Evolutionary conservation across 2,797 vertebrate genomes (phyloP), one percentile per base, ranked within the genome.

Genomic region (Sebastolobus altivelis): DNA sequence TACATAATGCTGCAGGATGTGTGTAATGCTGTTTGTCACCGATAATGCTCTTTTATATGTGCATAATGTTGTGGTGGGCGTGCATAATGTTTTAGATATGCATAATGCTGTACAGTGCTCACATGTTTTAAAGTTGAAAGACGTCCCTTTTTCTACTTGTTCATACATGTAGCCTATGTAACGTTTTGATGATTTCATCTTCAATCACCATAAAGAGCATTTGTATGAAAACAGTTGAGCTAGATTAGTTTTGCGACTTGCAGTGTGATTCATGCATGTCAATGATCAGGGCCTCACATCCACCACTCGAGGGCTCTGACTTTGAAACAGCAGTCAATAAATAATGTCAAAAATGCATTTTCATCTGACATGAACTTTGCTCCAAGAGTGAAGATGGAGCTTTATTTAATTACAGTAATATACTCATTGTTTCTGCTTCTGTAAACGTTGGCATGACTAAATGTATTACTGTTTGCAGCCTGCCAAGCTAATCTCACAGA

Each of bases 401-500:
- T 89, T 88, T 81, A 71, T 83, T 88, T 82, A 89, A 90, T 81
- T 79, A 83, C 60, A 56, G 70, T 8, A 22, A 88, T 75, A 66
- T 10, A 12, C 56, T 72, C 69, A 77, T 86, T 91, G 82, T 86
- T 87, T 87, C 55, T 66, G 63, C 69, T 49, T 80, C 66, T 91
- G 87, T 91, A 84, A 79, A 85, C 85, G 87, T 88, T 90, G 90
- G 77, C 85, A 74, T 85, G 83, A 85, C 82, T 88, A 85, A 92
- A 84, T 81, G 83, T 69, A 77, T 90, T 81, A 78, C 27, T 87
- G 82, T 92, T 91, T 89, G 84, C 85, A 85, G 89, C 79, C 82
- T 84, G 89, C 85, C 91, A 92, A 90, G 90, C 88, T 92, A 89
- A 92, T 90, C 88, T 87, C 81, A 14, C 74, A 76, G 71, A 85